Base-by-base conservation (phyloP, 1,140 invertebrate genomes). In the Dreissena rostriformis region DNA sequence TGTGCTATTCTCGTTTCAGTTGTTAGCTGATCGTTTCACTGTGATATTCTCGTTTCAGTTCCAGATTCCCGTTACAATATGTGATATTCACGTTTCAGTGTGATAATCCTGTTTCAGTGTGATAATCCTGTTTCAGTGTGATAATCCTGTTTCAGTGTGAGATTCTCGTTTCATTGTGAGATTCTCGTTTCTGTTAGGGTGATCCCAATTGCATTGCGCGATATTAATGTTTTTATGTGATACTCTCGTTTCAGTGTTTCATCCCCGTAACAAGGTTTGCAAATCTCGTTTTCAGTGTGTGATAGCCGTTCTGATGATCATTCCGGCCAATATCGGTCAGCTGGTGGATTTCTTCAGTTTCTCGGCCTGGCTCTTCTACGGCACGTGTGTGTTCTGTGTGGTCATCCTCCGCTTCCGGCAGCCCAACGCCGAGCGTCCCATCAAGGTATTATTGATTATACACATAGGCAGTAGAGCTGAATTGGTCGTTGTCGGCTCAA, bases 341-440 rank as follows among this genome's bases (percentile, higher is more conserved):
- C 77, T 90, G 1, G 87, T 89, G 51, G 86, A 90, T 28, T 88
- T 90, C 81, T 86, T 89, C 55, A 88, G 89, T 67, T 85, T 90
- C 29, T 73, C 81, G 0, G 74, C 85, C 28, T 91, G 89, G 88
- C 68, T 88, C 17, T 91, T 90, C 73, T 91, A 89, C 70, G 87
- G 86, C 22, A 17, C 96, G 0, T 96, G 96, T 0, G 96, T 97
- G 95, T 92, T 96, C 0, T 96, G 96, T 0, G 93, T 98, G 0
- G 90, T 98, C 14, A 94, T 97, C 8, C 92, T 98, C 87, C 92
- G 97, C 77, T 95, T 93, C 81, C 97, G 96, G 0, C 96, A 84
- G 88, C 95, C 95, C 15, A 90, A 97, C 74, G 94, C 95, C 51
- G 94, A 94, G 0, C 94, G 97, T 75, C 96, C 97, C 0, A 97